phyloP scores from a whole-genome alignment of 2,888 invertebrate genomes.

The Plemyria rubiginata region DNA sequence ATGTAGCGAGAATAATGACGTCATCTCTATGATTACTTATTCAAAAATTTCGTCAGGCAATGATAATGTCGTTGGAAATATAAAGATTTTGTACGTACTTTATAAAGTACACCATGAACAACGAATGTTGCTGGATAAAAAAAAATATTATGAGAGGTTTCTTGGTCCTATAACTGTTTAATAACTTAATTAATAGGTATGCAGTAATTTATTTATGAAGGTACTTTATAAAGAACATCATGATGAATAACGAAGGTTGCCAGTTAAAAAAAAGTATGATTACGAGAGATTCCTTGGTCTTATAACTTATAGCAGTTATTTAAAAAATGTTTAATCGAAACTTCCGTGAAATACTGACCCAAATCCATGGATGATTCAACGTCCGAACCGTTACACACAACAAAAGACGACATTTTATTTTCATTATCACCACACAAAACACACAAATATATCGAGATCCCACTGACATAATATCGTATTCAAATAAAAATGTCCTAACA shows the following conservation, averaged over 20 bases:
- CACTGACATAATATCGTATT: constrained; percentile 77
- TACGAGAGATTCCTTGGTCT: no score
- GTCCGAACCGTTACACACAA: constrained; percentile 56
- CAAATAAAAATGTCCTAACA: constrained; percentile 64
- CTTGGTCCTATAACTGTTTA: no score
- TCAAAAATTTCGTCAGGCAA: constrained; percentile 1
- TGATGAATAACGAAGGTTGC: no score
- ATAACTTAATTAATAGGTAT: no score
- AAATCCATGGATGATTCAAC: constrained; percentile 31
- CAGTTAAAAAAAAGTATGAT: no score
- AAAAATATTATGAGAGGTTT: no score
- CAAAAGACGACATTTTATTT: constrained; percentile 67
- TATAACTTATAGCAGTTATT: no score
- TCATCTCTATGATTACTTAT: constrained; percentile 32
- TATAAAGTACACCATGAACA: no score
- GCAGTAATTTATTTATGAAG: no score
- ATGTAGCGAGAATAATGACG: constrained; percentile 45
- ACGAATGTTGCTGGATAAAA: no score
- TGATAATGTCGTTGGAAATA: not conserved
- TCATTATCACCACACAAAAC: constrained; percentile 59
- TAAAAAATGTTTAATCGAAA: not conserved
- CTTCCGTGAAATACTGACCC: constrained; percentile 35
- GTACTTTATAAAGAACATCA: no score
- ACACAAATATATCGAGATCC: constrained; percentile 58
- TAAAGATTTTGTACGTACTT: not conserved